Evolutionary conservation across 2,888 invertebrate species (phyloP), one percentile per base, ranked within the genome.

Genomic region (Aporophyla nigra): DNA sequence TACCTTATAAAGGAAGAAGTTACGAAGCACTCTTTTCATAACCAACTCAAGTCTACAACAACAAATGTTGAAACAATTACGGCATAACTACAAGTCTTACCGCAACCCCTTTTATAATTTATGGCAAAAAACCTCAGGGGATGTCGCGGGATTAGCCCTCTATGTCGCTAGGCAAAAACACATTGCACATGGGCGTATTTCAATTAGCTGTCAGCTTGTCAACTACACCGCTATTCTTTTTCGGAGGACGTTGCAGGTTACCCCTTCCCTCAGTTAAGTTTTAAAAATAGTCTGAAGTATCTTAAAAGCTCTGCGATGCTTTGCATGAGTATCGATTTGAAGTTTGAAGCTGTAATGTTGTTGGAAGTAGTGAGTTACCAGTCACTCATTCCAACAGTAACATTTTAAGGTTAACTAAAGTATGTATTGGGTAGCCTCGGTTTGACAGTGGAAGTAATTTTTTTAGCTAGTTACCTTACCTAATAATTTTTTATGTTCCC

Each of bases 151-250:
- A 96, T 96, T 96, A 95, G 95, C 95, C 95, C 95, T 96, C 93
- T 91, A 77, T 88, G 90, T 92, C 86, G 88, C 89, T 79, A 80
- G 90, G 95, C 95, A 96, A 96, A 96, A 96, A 96, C 94, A 91
- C 91, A 92, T 91, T 85, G 92, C 95, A 94, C 93, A 95, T 95
- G 96, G 95, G 95, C 95, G 96, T 95, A 92, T 93, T 94, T 95
- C 96, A 96, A 96, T 96, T 96, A 96, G 96, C 96, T 96, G 96
- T 95, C 96, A 95, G 92, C 94, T 94, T 94, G 95, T 95, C 95
- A 95, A 95, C 95, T 94, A 94, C 93, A 93, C 91, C 90, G 89
- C 90, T 91, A 92, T 92, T 92, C 89, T 90, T 93, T 91, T 90
- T 87, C 85, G 85, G 89, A 87, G 84, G 71, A 75, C 87, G 87